phyloP scores from a whole-genome alignment of 1,140 invertebrate species.

The Ceratitis capitata region DNA sequence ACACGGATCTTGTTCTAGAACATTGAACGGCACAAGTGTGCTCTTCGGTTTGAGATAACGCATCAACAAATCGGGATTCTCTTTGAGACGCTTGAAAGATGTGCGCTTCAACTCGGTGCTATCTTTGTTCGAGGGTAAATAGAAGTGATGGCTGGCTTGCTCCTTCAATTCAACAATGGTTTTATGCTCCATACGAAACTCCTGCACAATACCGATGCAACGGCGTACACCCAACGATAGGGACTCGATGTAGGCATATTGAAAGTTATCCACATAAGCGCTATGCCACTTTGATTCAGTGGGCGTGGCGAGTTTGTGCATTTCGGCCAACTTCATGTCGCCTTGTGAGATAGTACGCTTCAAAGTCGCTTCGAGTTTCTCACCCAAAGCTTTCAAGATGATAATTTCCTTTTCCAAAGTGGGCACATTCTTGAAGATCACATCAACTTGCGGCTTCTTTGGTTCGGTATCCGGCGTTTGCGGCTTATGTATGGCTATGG shows the following conservation, averaged over 20 bases:
- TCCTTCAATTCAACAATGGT: constrained; percentile 54
- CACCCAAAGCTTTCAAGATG: constrained; percentile 52
- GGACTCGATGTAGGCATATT: not conserved
- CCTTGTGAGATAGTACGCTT: constrained; percentile 22
- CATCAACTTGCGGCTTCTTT: constrained; percentile 44
- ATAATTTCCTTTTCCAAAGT: constrained; percentile 54
- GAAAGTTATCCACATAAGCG: not conserved
- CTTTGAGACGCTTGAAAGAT: constrained; percentile 50
- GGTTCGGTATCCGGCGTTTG: not conserved
- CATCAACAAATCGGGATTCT: constrained; percentile 52
- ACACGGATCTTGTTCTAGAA: constrained; percentile 56
- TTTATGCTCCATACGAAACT: constrained; percentile 54
- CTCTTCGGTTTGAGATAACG: constrained; percentile 47
- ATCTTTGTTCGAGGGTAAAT: constrained; percentile 42
- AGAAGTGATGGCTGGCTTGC: constrained; percentile 52
- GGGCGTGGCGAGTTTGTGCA: not conserved
- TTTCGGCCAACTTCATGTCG: not conserved
- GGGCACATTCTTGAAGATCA: constrained; percentile 53
- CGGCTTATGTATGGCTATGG: not conserved
- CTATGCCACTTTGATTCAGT: not conserved
- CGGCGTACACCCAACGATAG: not conserved
- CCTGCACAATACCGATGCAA: constrained; percentile 46
- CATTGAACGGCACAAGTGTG: constrained; percentile 45
- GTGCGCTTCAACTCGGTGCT: constrained; percentile 47
- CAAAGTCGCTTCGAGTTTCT: constrained; percentile 50